Evolutionary conservation across 2,797 vertebrate genomes (phyloP).

Genomic region (Danio choprae): DNA sequence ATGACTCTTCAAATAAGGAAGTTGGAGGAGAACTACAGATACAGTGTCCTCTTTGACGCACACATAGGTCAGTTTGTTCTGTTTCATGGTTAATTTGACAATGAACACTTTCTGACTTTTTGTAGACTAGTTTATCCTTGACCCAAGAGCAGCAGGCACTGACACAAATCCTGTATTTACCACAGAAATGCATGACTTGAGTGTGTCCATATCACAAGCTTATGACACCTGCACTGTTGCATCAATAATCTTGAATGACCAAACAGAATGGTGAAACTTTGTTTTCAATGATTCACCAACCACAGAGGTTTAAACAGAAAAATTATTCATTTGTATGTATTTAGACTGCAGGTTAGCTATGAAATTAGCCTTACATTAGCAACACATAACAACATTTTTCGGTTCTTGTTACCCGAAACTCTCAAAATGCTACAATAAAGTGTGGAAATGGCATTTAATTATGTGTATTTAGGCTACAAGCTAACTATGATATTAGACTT

Average conservation of each 20-base stretch:
- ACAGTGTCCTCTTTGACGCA: slow-evolving; percentile 1
- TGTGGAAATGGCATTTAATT: no score
- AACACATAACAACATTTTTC: no score
- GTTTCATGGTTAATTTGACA: not conserved
- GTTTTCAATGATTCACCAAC: not conserved
- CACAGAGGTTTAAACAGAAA: no score
- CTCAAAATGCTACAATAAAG: no score
- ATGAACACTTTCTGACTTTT: not conserved
- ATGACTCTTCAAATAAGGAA: slow-evolving; percentile 31
- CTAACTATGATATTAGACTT: no score
- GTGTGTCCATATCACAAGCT: not conserved
- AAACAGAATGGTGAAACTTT: not conserved
- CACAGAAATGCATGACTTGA: slow-evolving; percentile 18
- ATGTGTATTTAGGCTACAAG: no score
- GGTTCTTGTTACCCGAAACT: no score
- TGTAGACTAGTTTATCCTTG: not conserved
- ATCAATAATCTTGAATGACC: not conserved
- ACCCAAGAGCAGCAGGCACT: not conserved
- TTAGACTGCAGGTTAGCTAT: no score
- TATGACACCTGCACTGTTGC: not conserved
- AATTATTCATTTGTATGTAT: no score
- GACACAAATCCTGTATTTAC: slow-evolving; percentile 43
- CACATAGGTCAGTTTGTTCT: not conserved
- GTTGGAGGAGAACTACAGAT: slow-evolving; percentile 13
- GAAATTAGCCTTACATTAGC: no score